Evolutionary conservation across 1,140 invertebrate genomes (phyloP), one percentile per base, ranked within the genome.

Genomic region (Brachionus plicatilis): DNA sequence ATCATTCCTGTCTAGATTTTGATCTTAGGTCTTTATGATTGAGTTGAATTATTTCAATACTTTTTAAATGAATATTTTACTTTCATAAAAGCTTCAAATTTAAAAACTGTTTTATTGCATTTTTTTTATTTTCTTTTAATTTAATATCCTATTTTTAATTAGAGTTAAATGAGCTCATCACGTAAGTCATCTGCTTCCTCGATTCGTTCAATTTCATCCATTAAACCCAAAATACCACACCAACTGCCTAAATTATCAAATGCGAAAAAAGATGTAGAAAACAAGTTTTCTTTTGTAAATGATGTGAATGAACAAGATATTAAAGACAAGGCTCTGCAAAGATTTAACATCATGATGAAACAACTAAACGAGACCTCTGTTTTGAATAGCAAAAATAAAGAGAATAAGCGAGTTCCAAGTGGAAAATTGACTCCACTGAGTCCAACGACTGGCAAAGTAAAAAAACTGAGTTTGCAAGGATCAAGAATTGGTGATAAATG

Each of bases 111-210:
- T 24, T 24, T 24, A 24, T 24, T 24, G 24, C 24, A 24, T 24
- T 33, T 33, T 33, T 33, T 5, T 33, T 33, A 33, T 33, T 33
- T 33, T 4, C 3, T 33, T 33, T 33, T 33, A 5, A 33, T 3
- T 24, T 24, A 33, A 4, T 37, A 37, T 37, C 1, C 33, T 37
- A 37, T 37, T 37, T 37, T 37, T 37, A 37, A 37, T 6, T 37
- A 37, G 33, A 43, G 9, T 20, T 20, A 17, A 72, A 72, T 72
- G 68, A 72, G 68, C 37, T 72, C 68, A 43, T 72, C 68, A 27
- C 43, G 72, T 45, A 50, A 50, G 27, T 76, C 72, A 76, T 76
- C 72, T n/a, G 72, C 72, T 50, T 76, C 72, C 27, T 76, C 72
- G 27, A 76, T 37, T 12, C 20, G 72, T 50, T 76, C 72, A 9